Base-by-base conservation (phyloP, 2,888 invertebrate species). In the Lasius fuliginosus region DNA sequence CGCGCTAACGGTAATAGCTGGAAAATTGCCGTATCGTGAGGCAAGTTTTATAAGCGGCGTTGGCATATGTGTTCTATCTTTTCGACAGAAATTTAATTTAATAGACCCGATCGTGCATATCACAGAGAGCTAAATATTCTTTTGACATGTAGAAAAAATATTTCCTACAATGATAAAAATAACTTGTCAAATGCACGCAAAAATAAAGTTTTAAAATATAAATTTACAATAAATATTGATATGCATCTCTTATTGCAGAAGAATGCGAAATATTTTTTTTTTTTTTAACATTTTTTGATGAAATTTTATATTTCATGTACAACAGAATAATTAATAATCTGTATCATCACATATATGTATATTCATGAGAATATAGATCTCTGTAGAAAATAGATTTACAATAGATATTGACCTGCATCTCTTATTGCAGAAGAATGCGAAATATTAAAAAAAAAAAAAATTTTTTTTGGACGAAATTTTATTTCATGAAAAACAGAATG, bases 11-110 rank as follows among this genome's bases (percentile, higher is more conserved):
- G 18, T 67, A 77, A 40, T n/a, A 40, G 18, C 4, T 49, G 65
- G 15, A 27, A 67, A 67, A 77, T 67, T 56, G 18, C 30, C 40
- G 27, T 33, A 49, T 62, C 33, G 30, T n/a, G 15, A 64, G 42
- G 15, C 42, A 11, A 46, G 30, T 62, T 75, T 75, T 75, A 42
- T 62, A 33, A 53, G 8, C 4, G 18, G 4, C 42, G 15, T 53
- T 73, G 11, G 36, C 33, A n/a, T 30, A 33, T 30, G 12, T 30
- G 8, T 3, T 33, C 42, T 42, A 58, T 27, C 18, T 27, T 11
- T 60, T 60, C n/a, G 36, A 27, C 15, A 23, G 9, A 40, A 56
- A 36, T 23, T 5, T 18, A 8, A 60, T 23, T 8, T 33, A 58
- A 40, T 11, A 42, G 6, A 73, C 3, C 58, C 18, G 11, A 53